Base-by-base conservation (phyloP, 2,113 vertebrate species). In the Gymnarchus niloticus region DNA sequence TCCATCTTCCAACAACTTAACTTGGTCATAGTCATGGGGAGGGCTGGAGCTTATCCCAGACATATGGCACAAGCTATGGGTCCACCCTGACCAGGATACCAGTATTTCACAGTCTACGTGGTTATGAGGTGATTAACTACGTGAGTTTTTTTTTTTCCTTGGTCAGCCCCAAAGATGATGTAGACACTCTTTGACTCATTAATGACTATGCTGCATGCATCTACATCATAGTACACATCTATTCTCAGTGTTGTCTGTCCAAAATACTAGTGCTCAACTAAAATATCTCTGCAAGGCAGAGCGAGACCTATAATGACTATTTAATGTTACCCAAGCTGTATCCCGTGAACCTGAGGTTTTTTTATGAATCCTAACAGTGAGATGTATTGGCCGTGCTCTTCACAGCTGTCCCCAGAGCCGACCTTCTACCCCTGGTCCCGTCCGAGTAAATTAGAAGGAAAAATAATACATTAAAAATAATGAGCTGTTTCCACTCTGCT, bases 361-460 rank as follows among this genome's bases (percentile, higher is more conserved):
- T n/a, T n/a, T n/a, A 17, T 65, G 14, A 69, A 69, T 14, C 17
- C 33, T 37, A 37, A 17, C 14, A 19, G 65, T 37, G 52, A 54
- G 12, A 28, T 17, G 21, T 51, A 3, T 7, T 7, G n/a, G 5
- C 61, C 54, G 28, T 37, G 8, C 6, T 48, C n/a, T 28, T 21
- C 44, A 56, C 46, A 14, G 57, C 86, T 83, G 19, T 14, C 21
- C 81, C 49, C n/a, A 65, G 52, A 82, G 87, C 81, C 84, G 59
- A 88, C 84, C 88, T 87, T 86, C 81, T 49, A 88, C 69, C 87
- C 56, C 21, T 3, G 6, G 37, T 77, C 59, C 9, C 69, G 54
- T 85, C 83, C 56, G 73, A 84, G 85, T 87, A 86, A 89, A 91
- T 87, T 83, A 65, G 84, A 52, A 81, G 21, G 88, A 49, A 84